Conservation (phyloP, 2,888 invertebrate species). For the Lamproptera curius region DNA sequence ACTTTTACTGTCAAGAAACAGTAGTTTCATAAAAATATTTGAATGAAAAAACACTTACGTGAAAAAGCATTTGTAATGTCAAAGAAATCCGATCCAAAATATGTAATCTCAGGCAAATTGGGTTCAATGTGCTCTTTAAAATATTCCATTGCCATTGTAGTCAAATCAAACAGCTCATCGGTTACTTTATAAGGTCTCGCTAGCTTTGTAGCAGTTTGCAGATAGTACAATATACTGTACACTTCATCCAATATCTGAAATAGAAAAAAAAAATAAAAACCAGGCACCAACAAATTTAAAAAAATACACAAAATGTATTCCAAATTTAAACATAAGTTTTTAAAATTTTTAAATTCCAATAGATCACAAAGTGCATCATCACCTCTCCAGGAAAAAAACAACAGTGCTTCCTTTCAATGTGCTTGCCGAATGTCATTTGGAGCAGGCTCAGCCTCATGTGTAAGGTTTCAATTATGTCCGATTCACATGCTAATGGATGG, state of each 20-base stretch:
- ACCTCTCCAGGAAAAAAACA: constrained; percentile 97
- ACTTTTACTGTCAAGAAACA: too few relatives aligned
- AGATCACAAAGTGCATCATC: too few relatives aligned
- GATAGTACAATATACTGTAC: constrained; percentile 89
- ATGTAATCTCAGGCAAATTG: constrained; percentile 91
- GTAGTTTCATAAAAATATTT: too few relatives aligned
- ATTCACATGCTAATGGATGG: constrained; percentile 94
- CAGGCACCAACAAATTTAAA: too few relatives aligned
- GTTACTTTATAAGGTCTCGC: constrained; percentile 95
- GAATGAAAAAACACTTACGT: constrained; percentile 76
- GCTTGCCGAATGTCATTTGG: constrained; percentile 96
- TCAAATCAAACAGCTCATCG: constrained; percentile 95
- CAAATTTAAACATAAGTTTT: too few relatives aligned
- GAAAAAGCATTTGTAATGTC: constrained; percentile 85
- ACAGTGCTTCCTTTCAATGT: constrained; percentile 94
- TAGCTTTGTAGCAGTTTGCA: constrained; percentile 88
- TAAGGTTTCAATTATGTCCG: constrained; percentile 94
- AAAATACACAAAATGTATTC: too few relatives aligned
- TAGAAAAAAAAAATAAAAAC: constrained; percentile 6
- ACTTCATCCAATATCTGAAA: constrained; percentile 94
- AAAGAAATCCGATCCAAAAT: constrained; percentile 91
- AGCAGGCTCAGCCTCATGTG: constrained; percentile 94
- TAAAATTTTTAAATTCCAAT: too few relatives aligned
- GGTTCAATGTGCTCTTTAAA: constrained; percentile 97
- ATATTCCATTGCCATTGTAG: constrained; percentile 98